phyloP scores from a whole-genome alignment of 2,113 vertebrate species.

The Calyptommatus sinebrachiatus region DNA sequence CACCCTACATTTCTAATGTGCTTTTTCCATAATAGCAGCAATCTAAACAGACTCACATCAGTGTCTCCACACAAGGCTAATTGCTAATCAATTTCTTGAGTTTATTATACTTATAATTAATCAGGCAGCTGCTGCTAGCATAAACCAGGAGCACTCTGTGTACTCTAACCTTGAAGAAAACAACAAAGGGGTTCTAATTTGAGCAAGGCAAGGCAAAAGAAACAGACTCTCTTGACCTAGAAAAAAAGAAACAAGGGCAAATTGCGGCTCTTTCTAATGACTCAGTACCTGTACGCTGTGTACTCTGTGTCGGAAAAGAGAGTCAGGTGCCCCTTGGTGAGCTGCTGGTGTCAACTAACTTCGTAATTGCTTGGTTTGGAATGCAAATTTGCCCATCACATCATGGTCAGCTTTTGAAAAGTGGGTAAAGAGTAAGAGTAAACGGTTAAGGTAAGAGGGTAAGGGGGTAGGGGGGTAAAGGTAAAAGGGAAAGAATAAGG shows the following conservation, averaged over 20 bases:
- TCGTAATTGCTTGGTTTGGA: background rate
- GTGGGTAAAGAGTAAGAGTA: no score
- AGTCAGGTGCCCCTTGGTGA: background rate
- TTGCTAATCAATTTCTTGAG: constrained; percentile 10
- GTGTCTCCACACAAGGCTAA: background rate
- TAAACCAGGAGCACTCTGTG: background rate
- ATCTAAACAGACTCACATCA: background rate
- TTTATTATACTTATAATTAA: constrained; percentile 13
- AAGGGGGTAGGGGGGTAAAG: no score
- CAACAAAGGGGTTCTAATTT: background rate
- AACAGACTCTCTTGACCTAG: background rate
- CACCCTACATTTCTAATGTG: no score
- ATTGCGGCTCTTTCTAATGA: background rate
- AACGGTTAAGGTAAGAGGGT: no score
- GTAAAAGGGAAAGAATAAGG: no score
- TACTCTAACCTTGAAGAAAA: background rate
- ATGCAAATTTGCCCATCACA: background rate
- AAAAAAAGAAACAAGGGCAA: background rate
- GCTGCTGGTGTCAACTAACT: background rate
- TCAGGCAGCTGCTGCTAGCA: constrained; percentile 16
- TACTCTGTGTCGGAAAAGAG: background rate
- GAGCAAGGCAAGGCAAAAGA: background rate
- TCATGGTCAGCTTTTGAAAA: background rate
- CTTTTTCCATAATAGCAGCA: background rate
- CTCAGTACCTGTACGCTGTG: background rate